These are phyloP conservation scores for Sphaeridia pumilis DNA, from an alignment of 2,888 invertebrate genomes.

Conservation along the genomic window DNA sequence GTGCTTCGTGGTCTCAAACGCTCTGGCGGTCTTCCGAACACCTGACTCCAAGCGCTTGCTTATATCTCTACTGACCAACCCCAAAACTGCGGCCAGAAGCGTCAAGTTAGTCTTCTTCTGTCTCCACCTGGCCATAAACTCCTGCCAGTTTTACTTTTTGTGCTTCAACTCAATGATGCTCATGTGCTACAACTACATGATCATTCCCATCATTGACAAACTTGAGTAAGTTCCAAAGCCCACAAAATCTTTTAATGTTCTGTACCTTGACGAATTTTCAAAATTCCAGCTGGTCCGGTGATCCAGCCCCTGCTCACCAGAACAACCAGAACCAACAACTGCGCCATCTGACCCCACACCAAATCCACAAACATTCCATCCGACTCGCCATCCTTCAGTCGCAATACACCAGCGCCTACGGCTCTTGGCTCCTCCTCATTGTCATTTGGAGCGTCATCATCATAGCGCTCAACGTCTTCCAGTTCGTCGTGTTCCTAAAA, in stretches of 20 bases:
- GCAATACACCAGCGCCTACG: neutral
- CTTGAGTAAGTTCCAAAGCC: no score
- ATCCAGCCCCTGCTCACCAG: no score
- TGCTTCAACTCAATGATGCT: neutral
- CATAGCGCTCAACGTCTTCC: neutral
- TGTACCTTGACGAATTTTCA: no score
- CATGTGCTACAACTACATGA: neutral
- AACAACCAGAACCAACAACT: no score
- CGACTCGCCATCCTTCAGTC: neutral
- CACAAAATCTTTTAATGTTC: no score
- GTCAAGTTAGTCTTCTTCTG: neutral
- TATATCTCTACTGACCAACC: neutral
- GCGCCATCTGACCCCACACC: no score
- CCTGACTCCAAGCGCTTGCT: neutral
- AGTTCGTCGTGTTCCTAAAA: neutral
- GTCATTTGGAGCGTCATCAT: neutral
- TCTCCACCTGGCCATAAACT: neutral
- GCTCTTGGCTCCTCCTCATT: neutral
- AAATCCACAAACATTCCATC: no score
- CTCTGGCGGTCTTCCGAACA: neutral
- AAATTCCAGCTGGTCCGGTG: no score
- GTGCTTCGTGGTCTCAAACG: neutral
- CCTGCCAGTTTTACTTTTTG: slow-evolving; percentile 2
- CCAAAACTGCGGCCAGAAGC: neutral
- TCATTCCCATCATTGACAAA: neutral